A percentile compares a stretch with the other conserved stretches of the same genome.
These are phyloP conservation scores for Frieseomelitta varia DNA, from an alignment of 1,140 invertebrate species.

Conservation along the genomic window DNA sequence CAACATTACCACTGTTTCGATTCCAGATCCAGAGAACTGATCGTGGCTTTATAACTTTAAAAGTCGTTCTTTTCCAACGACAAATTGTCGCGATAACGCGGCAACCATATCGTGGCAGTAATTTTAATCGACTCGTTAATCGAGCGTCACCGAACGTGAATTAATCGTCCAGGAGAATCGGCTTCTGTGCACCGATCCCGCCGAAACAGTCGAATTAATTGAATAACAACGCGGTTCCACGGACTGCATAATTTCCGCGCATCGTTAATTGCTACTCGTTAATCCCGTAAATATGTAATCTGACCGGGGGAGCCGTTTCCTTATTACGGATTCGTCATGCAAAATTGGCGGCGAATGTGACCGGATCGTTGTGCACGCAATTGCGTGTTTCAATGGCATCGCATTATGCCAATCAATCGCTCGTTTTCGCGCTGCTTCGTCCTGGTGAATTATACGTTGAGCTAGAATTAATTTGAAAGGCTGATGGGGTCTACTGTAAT, in stretches of 20 bases:
- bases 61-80: background rate
- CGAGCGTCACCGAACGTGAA: conserved; percentile 14
- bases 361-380: conserved; percentile 1
- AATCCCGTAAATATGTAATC: conserved; percentile 39
- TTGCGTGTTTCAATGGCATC: conserved; percentile 5
- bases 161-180: conserved; percentile 22
- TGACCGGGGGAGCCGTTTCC: background rate
- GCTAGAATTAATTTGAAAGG: background rate
- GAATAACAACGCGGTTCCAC: conserved; percentile 18
- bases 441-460: background rate
- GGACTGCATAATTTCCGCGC: conserved; percentile 18
- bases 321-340: conserved; percentile 32
- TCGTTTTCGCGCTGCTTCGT: background rate
- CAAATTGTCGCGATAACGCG: background rate
- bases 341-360: conserved; percentile 8
- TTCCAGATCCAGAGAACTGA: too few relatives aligned
- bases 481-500: background rate
- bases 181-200: background rate
- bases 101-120: background rate
- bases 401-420: conserved; percentile 10
- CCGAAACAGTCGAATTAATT: conserved; percentile 30
- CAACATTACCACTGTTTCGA: too few relatives aligned
- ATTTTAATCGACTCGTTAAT: conserved; percentile 41
- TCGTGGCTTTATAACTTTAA: too few relatives aligned
- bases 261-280: conserved; percentile 31